These are phyloP conservation scores for Numida meleagris DNA, from an alignment of 2,113 vertebrate genomes.

Conservation along the genomic window DNA sequence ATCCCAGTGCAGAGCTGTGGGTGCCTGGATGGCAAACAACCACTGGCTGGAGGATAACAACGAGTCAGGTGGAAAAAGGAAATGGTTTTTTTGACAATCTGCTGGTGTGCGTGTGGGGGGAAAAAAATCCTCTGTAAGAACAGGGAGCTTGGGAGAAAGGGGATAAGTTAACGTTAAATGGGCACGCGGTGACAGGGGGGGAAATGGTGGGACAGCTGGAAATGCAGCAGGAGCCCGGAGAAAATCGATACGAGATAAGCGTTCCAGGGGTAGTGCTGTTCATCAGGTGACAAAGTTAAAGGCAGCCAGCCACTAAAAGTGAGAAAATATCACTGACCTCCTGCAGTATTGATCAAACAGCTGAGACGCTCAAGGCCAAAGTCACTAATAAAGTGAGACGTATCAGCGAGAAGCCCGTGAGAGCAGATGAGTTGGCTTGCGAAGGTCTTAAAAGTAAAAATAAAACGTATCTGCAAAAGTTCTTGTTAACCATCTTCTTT, in stretches of 20 bases:
- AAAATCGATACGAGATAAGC: slow-evolving; percentile 99
- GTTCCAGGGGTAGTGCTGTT: slow-evolving; percentile 92
- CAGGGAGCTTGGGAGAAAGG: slow-evolving; percentile 44
- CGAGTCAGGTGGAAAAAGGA: slow-evolving; percentile 54
- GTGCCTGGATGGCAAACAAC: neutral
- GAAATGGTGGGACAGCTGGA: slow-evolving; percentile 80
- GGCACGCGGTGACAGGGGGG: slow-evolving; percentile 85
- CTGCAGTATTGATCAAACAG: slow-evolving; percentile 95
- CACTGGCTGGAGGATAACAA: slow-evolving; percentile 45
- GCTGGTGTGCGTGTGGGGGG: neutral
- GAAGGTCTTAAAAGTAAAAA: slow-evolving; percentile 80
- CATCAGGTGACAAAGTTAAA: slow-evolving; percentile 97
- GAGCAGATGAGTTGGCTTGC: slow-evolving; percentile 72
- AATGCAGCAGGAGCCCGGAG: slow-evolving; percentile 80
- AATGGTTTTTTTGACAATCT: slow-evolving; percentile 71
- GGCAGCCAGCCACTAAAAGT: slow-evolving; percentile 89
- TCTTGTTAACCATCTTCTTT: slow-evolving; percentile 80
- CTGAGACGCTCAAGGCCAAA: slow-evolving; percentile 95
- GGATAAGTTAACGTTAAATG: slow-evolving; percentile 91
- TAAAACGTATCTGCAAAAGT: slow-evolving; percentile 75
- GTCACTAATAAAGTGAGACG: slow-evolving; percentile 99
- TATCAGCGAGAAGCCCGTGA: slow-evolving; percentile 81
- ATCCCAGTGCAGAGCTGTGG: neutral
- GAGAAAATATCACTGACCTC: slow-evolving; percentile 95
- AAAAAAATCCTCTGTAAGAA: slow-evolving; percentile 10